phyloP scores from a whole-genome alignment of 1,140 invertebrate genomes.

The Lethrus apterus region DNA sequence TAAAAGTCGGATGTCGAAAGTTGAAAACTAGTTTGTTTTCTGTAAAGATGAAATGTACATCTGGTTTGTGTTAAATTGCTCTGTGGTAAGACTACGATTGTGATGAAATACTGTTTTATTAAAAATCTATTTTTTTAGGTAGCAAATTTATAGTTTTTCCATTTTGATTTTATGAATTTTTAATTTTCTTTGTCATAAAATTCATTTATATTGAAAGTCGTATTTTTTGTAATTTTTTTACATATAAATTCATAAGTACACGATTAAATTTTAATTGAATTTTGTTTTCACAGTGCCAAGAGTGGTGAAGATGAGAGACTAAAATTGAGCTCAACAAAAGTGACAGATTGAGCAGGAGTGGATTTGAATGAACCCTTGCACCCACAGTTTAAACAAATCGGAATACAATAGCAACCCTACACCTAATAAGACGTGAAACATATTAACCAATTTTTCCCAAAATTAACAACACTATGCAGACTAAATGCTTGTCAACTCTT shows the following conservation, averaged over 20 bases:
- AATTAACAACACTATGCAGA: background rate
- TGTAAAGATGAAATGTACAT: too few relatives aligned
- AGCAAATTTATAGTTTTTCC: too few relatives aligned
- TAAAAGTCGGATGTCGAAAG: too few relatives aligned
- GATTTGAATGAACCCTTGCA: constrained; percentile 11
- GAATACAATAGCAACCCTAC: background rate
- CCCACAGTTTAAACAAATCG: background rate
- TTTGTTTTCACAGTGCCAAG: constrained; percentile 33
- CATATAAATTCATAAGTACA: background rate
- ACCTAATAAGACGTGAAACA: background rate
- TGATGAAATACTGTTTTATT: too few relatives aligned
- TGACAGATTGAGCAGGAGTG: constrained; percentile 12
- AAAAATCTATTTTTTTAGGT: too few relatives aligned
- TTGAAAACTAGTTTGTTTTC: too few relatives aligned
- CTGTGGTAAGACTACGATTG: too few relatives aligned
- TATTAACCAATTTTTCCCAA: background rate
- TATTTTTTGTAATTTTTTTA: background rate
- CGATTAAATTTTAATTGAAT: constrained; percentile 8
- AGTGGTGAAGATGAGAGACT: constrained; percentile 25
- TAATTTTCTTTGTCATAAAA: too few relatives aligned
- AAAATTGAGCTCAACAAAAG: constrained; percentile 12
- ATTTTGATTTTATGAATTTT: too few relatives aligned
- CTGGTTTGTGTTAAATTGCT: too few relatives aligned
- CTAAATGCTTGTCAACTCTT: too few relatives aligned
- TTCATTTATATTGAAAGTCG: too few relatives aligned